A percentile compares a stretch with the other conserved stretches of the same genome.
Conservation (phyloP, 2,113 vertebrate species). For the Speoplatyrhinus poulsoni region DNA sequence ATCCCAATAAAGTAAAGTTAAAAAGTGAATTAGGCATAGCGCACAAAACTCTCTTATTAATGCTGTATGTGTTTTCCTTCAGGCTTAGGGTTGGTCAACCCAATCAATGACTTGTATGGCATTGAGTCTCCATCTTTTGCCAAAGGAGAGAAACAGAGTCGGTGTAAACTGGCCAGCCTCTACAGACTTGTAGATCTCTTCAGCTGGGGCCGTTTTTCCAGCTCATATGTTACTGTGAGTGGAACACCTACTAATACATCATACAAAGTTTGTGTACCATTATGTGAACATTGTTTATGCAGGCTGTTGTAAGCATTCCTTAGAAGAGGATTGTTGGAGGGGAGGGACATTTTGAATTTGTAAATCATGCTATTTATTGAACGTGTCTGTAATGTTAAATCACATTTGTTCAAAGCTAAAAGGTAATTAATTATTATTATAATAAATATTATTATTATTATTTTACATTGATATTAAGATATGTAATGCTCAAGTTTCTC, state of each 20-base stretch:
- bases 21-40: not conserved
- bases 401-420: no score
- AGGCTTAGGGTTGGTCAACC: slow-evolving; percentile 88
- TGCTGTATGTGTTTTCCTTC: slow-evolving; percentile 37
- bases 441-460: no score
- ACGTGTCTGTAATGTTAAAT: no score
- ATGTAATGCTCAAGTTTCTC: no score
- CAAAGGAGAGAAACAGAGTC: slow-evolving; percentile 89
- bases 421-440: no score
- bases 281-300: slow-evolving; percentile 7
- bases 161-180: slow-evolving; percentile 91
- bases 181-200: slow-evolving; percentile 90
- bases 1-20: not conserved
- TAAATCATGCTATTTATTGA: slow-evolving; percentile 35
- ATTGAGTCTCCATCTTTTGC: slow-evolving; percentile 82
- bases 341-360: slow-evolving; percentile 6
- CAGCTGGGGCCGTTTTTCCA: slow-evolving; percentile 90
- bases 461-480: no score
- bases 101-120: slow-evolving; percentile 89
- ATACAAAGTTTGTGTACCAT: slow-evolving; percentile 26
- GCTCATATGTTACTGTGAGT: slow-evolving; percentile 91
- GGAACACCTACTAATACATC: slow-evolving; percentile 40
- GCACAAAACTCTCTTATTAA: not conserved
- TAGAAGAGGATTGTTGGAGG: slow-evolving; percentile 31
- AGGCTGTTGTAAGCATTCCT: slow-evolving; percentile 5